Evolutionary conservation across 1,140 invertebrate genomes (phyloP), one percentile per base, ranked within the genome.

Genomic region (Bombus balteatus): DNA sequence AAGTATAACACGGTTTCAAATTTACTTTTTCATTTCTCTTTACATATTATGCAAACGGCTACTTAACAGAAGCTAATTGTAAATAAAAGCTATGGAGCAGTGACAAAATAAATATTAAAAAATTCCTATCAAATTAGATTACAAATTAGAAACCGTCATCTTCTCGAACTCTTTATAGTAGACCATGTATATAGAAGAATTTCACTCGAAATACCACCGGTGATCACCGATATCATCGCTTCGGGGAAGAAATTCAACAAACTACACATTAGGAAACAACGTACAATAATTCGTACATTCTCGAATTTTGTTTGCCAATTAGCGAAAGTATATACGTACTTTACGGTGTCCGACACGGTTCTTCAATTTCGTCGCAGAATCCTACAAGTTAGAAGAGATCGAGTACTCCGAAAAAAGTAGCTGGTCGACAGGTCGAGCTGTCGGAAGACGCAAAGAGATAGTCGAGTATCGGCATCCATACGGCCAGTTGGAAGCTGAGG

Each of bases 401-500:
- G 71, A 43, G 28, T 43, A 71, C 41, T 59, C 1, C 1, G 18
- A 68, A 80, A 73, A 80, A 85, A 73, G 70, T 12, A 41, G 68
- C 73, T 43, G 78, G 78, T 37, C 80, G 88, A 90, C 86, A 83
- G 86, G 66, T 81, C 71, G 86, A 75, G 59, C 62, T 86, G 89
- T 89, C 80, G 82, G 68, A 79, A 83, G 59, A 39, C 66, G 81
- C 80, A 15, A 74, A 82, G 68, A 87, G 89, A 71, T 89, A 80
- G 82, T 66, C 79, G 79, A 79, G 86, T 88, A 86, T 90, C 81
- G 88, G 90, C 83, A 89, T 90, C 84, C 85, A 85, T 87, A 90
- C 81, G 88, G 84, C 74, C 84, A 91, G 90, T 91, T 89, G 87
- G 88, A 87, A 80, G 89, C 85, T 88, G 84, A 84, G 87, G 84